phyloP scores from a whole-genome alignment of 2,888 invertebrate species.

The Loripinus fragilis region DNA sequence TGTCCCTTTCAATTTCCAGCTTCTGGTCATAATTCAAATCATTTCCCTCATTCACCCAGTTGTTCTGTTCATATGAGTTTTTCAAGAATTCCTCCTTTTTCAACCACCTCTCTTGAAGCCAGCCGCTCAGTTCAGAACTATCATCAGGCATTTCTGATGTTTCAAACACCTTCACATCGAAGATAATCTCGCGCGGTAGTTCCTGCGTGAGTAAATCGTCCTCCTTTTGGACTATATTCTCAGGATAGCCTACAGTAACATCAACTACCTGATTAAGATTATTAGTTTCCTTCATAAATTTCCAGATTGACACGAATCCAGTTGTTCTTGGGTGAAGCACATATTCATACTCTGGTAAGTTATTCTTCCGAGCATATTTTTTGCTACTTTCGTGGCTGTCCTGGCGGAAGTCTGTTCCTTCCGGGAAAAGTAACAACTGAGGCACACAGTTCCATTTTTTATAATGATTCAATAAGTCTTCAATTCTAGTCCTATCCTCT shows the following conservation, averaged over 20 bases:
- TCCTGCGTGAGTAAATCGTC: slow-evolving; percentile 88
- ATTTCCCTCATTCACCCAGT: not conserved
- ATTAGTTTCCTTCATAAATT: slow-evolving; percentile 84
- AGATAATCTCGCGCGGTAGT: slow-evolving; percentile 90
- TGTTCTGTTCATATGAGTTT: slow-evolving; percentile 61
- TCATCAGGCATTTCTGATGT: slow-evolving; percentile 61
- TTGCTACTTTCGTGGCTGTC: slow-evolving; percentile 88
- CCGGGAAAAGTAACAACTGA: slow-evolving; percentile 91
- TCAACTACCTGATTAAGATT: slow-evolving; percentile 91
- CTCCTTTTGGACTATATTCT: slow-evolving; percentile 90
- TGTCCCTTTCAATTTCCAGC: slow-evolving; percentile 31
- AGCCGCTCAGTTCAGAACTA: slow-evolving; percentile 62
- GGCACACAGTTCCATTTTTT: slow-evolving; percentile 29
- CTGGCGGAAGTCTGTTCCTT: slow-evolving; percentile 92
- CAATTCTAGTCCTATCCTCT: slow-evolving; percentile 37
- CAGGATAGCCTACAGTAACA: slow-evolving; percentile 92
- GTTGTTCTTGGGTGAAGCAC: slow-evolving; percentile 93
- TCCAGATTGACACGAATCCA: slow-evolving; percentile 86
- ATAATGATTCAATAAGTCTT: slow-evolving; percentile 37
- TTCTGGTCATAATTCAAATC: not conserved
- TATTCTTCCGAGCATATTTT: slow-evolving; percentile 88
- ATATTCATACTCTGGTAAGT: slow-evolving; percentile 88
- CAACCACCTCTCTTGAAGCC: slow-evolving; percentile 82
- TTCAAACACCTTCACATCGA: slow-evolving; percentile 87
- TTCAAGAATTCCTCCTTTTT: slow-evolving; percentile 82